Percentiles rank a stretch among this genome's conserved stretches.
These are phyloP conservation scores for Lytechinus pictus DNA, from an alignment of 35 echinoderm and acorn worm genomes.

Conservation along the genomic window DNA sequence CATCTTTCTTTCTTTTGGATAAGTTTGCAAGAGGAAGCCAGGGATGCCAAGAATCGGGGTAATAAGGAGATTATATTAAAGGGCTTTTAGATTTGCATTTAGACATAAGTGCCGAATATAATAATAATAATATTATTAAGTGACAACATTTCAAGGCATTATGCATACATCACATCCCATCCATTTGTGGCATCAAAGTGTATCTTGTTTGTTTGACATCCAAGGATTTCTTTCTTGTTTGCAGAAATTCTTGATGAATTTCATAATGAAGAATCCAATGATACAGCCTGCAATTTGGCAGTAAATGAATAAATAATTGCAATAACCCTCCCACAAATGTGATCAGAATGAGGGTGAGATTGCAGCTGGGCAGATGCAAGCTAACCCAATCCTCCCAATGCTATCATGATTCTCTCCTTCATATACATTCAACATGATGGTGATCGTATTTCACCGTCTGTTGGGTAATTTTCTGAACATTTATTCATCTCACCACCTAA, in stretches of 20 bases:
- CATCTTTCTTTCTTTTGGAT: too few species aligned
- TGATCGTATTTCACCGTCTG: conserved; percentile 9
- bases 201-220: too few species aligned
- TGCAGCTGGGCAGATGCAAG: not conserved
- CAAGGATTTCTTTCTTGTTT: too few species aligned
- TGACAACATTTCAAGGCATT: too few species aligned
- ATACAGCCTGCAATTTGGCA: not conserved
- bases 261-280: not conserved
- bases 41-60: too few species aligned
- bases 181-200: too few species aligned
- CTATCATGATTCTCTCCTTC: not conserved
- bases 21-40: too few species aligned
- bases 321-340: not conserved
- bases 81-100: too few species aligned
- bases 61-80: too few species aligned
- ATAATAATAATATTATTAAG: too few species aligned
- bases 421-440: not conserved
- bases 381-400: not conserved
- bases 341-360: not conserved
- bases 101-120: too few species aligned
- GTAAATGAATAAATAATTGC: not conserved
- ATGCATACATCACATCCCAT: too few species aligned
- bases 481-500: not conserved
- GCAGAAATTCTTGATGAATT: not conserved
- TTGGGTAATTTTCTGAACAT: not conserved